Percentiles rank a stretch among this genome's conserved stretches.
These are phyloP conservation scores for Drosophila histrio DNA, from an alignment of 2,888 invertebrate species.

Conservation along the genomic window DNA sequence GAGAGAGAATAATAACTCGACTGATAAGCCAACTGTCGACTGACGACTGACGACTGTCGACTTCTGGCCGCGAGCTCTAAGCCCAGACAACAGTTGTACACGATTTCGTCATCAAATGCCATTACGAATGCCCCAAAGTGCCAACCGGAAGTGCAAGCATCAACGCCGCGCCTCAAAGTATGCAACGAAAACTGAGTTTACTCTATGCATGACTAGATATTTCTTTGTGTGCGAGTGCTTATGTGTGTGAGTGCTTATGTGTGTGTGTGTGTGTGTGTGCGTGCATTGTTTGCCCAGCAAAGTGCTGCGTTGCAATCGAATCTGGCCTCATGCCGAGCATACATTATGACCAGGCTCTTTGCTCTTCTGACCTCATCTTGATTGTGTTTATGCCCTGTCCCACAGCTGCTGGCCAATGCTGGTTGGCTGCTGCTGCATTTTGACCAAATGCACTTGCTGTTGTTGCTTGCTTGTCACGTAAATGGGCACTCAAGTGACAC, in stretches of 20 bases:
- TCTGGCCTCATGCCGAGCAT: slow-evolving; percentile 38
- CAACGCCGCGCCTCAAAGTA: slow-evolving; percentile 51
- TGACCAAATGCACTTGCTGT: slow-evolving; percentile 33
- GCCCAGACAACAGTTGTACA: slow-evolving; percentile 62
- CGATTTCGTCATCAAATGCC: slow-evolving; percentile 58
- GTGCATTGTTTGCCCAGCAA: slow-evolving; percentile 61
- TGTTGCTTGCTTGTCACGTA: slow-evolving; percentile 39
- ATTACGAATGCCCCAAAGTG: slow-evolving; percentile 30
- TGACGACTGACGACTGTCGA: slow-evolving; percentile 21
- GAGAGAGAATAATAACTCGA: slow-evolving; percentile 11
- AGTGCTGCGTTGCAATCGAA: slow-evolving; percentile 71
- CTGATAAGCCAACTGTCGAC: slow-evolving; percentile 54
- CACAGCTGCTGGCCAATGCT: background rate
- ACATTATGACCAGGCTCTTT: slow-evolving; percentile 41
- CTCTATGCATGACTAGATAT: slow-evolving; percentile 15
- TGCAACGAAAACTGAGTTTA: slow-evolving; percentile 42
- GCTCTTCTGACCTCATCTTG: slow-evolving; percentile 72
- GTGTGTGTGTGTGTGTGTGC: slow-evolving; percentile 15
- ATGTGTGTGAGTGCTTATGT: slow-evolving; percentile 17
- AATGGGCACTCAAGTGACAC: slow-evolving; percentile 57
- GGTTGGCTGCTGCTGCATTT: slow-evolving; percentile 18
- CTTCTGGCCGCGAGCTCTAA: slow-evolving; percentile 36
- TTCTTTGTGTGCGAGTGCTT: background rate
- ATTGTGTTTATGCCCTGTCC: slow-evolving; percentile 21
- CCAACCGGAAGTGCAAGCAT: slow-evolving; percentile 3